Evolutionary conservation across 2,888 invertebrate genomes (phyloP).

Genomic region (Lymantria dispar): DNA sequence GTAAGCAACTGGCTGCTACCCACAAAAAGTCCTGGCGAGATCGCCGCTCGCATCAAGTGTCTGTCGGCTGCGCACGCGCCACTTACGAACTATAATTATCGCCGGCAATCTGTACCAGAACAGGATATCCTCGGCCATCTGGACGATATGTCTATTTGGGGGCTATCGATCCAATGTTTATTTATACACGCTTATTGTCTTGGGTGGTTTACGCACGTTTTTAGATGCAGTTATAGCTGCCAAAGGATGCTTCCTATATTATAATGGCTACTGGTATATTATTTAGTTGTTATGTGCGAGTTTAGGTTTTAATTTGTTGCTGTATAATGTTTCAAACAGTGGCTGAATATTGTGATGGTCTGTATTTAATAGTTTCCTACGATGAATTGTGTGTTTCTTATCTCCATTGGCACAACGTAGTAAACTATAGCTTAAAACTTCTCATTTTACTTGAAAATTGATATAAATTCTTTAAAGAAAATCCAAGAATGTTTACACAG

Average conservation of each 20-base stretch:
- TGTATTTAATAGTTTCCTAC: no score
- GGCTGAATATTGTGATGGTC: no score
- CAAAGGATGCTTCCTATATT: constrained; percentile 7
- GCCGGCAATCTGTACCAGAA: constrained; percentile 65
- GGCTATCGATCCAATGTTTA: constrained; percentile 41
- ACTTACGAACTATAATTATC: constrained; percentile 65
- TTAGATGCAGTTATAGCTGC: constrained; percentile 5
- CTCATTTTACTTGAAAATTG: no score
- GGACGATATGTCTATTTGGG: constrained; percentile 60
- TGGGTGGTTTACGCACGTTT: constrained; percentile 20
- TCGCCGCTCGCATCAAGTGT: constrained; percentile 17
- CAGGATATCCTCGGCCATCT: constrained; percentile 80
- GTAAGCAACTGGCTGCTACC: no score
- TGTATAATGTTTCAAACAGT: no score
- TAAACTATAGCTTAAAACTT: no score
- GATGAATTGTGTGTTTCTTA: no score
- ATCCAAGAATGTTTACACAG: no score
- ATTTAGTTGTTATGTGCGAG: neutral
- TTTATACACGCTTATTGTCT: constrained; percentile 50
- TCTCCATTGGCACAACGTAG: no score
- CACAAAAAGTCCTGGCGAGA: constrained; percentile 10
- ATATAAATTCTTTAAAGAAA: no score
- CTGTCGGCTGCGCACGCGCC: constrained; percentile 45
- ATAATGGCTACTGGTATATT: constrained; percentile 13
- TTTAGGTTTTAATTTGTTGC: no score